Conservation (phyloP, 2,888 invertebrate genomes). For the Chorisops tibialis region DNA sequence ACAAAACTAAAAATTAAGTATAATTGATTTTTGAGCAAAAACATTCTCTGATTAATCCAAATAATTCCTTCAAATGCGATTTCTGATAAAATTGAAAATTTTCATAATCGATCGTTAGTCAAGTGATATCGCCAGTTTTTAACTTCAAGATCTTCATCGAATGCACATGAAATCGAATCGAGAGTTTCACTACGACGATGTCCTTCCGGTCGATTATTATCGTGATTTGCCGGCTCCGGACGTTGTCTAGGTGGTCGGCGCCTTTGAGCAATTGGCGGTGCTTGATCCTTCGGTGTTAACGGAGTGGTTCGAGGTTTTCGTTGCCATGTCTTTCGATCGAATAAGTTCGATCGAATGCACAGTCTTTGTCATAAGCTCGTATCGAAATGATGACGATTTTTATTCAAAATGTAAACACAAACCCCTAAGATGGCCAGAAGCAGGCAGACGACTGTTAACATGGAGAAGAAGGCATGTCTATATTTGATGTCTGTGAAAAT, state of each 20-base stretch:
- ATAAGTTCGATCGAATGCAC: conserved; percentile 44
- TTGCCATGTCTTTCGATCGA: conserved; percentile 30
- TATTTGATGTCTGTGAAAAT: conserved; percentile 39
- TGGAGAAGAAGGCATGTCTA: conserved; percentile 50
- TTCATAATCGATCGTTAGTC: conserved; percentile 48
- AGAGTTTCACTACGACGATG: conserved; percentile 25
- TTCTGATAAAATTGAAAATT: neutral
- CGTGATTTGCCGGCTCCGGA: neutral
- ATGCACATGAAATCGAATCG: conserved; percentile 29
- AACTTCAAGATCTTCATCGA: conserved; percentile 44
- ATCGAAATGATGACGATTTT: conserved; percentile 40
- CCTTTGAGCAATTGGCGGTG: conserved; percentile 6
- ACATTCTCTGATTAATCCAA: neutral
- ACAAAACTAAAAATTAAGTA: too few relatives aligned
- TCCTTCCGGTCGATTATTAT: neutral
- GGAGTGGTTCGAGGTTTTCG: conserved; percentile 5
- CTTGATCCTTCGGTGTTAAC: neutral
- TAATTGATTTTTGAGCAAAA: too few relatives aligned
- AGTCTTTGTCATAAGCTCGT: conserved; percentile 48
- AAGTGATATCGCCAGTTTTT: conserved; percentile 53
- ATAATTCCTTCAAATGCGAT: neutral
- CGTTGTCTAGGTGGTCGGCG: conserved; percentile 19
- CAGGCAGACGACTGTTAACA: conserved; percentile 46
- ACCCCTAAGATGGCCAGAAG: conserved; percentile 46
- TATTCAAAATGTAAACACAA: conserved; percentile 48